phyloP scores from a whole-genome alignment of 2,113 vertebrate genomes.

The Calidris pugnax region DNA sequence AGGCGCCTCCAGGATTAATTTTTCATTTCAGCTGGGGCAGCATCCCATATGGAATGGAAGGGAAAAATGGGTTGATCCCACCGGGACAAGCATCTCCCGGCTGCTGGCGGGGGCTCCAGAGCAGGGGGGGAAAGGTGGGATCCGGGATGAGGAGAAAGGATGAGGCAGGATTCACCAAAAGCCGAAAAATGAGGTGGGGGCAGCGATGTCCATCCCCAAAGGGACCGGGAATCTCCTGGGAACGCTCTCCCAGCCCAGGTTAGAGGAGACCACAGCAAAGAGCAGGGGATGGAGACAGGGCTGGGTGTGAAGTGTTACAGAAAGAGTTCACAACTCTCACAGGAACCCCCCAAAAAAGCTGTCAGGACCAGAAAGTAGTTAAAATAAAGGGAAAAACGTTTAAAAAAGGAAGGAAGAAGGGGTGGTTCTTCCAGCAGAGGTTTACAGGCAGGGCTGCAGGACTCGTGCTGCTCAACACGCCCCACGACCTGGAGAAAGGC shows the following conservation, averaged over 20 bases:
- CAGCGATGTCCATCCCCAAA: rapidly evolving
- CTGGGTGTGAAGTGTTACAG: rapidly evolving
- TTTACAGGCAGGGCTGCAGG: rapidly evolving
- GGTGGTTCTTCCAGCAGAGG: not conserved
- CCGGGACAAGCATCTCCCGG: not conserved
- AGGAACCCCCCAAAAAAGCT: no score
- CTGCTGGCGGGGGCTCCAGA: rapidly evolving
- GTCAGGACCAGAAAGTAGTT: rapidly evolving
- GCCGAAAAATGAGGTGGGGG: not conserved
- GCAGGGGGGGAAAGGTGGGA: rapidly evolving
- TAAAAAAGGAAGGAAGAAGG: not conserved
- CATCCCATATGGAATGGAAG: not conserved
- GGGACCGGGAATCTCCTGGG: not conserved
- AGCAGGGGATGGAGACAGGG: rapidly evolving
- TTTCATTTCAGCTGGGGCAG: not conserved
- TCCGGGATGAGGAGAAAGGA: not conserved
- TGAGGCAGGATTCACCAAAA: not conserved
- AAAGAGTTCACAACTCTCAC: not conserved
- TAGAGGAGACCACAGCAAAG: not conserved
- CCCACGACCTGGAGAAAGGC: not conserved
- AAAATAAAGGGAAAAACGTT: not conserved
- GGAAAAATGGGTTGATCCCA: rapidly evolving
- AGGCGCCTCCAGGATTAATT: not conserved
- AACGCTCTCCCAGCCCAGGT: rapidly evolving
- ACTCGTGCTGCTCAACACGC: rapidly evolving